Conservation (phyloP, 2,797 vertebrate species). For the Myotis daubentonii region DNA sequence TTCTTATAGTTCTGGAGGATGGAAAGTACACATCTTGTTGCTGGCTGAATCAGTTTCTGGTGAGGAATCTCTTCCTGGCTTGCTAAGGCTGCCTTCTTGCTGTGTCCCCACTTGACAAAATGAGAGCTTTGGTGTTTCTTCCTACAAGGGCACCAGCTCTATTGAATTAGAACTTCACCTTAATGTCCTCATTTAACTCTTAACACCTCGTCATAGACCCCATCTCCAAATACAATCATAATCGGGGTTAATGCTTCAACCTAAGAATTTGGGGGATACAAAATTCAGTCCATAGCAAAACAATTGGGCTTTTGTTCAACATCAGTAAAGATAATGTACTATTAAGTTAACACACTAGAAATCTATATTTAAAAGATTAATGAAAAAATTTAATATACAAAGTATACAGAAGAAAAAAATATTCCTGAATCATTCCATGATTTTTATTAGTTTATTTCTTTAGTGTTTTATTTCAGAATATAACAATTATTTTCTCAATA, state of each 20-base stretch:
- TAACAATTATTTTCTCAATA: not conserved
- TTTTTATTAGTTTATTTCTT: constrained; percentile 18
- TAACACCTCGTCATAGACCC: not conserved
- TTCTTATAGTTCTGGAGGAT: not conserved
- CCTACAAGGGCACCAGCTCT: not conserved
- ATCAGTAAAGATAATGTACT: not conserved
- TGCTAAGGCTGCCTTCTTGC: not conserved
- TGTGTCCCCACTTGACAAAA: not conserved
- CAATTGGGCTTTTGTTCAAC: not conserved
- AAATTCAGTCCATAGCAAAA: not conserved
- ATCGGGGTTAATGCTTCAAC: not conserved
- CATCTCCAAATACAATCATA: not conserved
- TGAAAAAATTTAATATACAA: not conserved
- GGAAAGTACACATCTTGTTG: not conserved
- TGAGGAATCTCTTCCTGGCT: not conserved
- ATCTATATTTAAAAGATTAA: not conserved
- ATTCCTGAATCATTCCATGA: not conserved
- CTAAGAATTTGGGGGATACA: not conserved
- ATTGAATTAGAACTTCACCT: not conserved
- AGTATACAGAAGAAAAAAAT: not conserved
- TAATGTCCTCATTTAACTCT: not conserved
- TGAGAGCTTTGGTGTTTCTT: not conserved
- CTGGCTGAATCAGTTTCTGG: not conserved
- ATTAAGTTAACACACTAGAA: constrained; percentile 12
- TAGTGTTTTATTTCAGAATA: constrained; percentile 45